Conservation (phyloP, 2,888 invertebrate genomes). For the Papilio protenor region DNA sequence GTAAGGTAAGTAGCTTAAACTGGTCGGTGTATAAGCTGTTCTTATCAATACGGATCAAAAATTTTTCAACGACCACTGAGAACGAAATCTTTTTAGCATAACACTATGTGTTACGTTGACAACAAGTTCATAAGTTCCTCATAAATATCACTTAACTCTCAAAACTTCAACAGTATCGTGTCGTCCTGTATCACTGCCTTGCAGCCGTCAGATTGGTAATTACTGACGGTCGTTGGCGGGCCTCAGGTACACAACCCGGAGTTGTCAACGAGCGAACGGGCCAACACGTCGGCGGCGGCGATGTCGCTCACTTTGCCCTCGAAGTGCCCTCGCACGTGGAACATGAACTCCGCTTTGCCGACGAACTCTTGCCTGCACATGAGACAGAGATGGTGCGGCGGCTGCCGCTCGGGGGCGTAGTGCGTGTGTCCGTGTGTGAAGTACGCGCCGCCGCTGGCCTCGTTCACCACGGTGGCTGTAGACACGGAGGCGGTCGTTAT, state of each 20-base stretch:
- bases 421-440: constrained; percentile 80
- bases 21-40: neutral
- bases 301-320: constrained; percentile 83
- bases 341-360: constrained; percentile 88
- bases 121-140: constrained; percentile 47
- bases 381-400: constrained; percentile 84
- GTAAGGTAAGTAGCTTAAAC: no score
- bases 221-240: constrained; percentile 73
- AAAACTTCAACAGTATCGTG: constrained; percentile 79
- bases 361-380: constrained; percentile 88
- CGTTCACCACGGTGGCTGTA: constrained; percentile 77
- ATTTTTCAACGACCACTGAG: neutral
- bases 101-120: constrained; percentile 26
- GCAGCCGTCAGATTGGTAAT: constrained; percentile 72
- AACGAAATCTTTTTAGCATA: neutral
- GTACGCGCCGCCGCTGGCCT: constrained; percentile 69
- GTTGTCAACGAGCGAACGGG: constrained; percentile 81
- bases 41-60: neutral
- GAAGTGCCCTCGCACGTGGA: constrained; percentile 87
- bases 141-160: constrained; percentile 55
- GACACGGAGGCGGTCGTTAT: constrained; percentile 77
- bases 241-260: constrained; percentile 84
- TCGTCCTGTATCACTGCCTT: constrained; percentile 77
- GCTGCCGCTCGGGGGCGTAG: constrained; percentile 77
- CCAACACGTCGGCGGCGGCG: constrained; percentile 80